Evolutionary conservation across 2,888 invertebrate genomes (phyloP).

Genomic region (Agrochola litura): DNA sequence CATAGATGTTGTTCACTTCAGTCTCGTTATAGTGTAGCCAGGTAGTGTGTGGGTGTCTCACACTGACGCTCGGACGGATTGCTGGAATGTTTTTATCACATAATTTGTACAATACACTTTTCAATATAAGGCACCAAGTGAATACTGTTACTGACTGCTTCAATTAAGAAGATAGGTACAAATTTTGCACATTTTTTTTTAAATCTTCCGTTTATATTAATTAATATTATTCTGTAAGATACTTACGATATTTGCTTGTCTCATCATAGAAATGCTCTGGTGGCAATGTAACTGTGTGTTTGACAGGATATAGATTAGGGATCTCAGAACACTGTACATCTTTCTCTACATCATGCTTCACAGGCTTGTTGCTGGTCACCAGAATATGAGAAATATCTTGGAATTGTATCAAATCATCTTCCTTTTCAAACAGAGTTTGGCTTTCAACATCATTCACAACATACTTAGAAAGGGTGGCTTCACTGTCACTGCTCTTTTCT

Average conservation of each 20-base stretch:
- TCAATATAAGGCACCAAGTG: background rate
- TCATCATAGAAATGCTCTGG: slow-evolving; percentile 92
- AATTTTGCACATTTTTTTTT: background rate
- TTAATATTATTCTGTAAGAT: background rate
- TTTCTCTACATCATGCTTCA: slow-evolving; percentile 89
- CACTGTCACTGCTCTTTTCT: slow-evolving; percentile 91
- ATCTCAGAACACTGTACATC: slow-evolving; percentile 89
- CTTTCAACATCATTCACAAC: slow-evolving; percentile 91
- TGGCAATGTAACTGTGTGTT: slow-evolving; percentile 92
- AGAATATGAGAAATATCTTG: slow-evolving; percentile 92
- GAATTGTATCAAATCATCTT: slow-evolving; percentile 92
- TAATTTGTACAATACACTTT: background rate
- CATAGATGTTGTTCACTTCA: slow-evolving; percentile 92
- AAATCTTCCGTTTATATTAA: background rate
- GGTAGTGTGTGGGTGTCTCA: slow-evolving; percentile 94
- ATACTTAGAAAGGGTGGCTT: slow-evolving; percentile 89
- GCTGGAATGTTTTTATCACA: slow-evolving; percentile 80
- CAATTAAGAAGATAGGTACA: background rate
- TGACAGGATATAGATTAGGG: slow-evolving; percentile 94
- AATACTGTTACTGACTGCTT: background rate
- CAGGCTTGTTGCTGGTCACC: slow-evolving; percentile 91
- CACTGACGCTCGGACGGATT: slow-evolving; percentile 82
- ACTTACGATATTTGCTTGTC: slow-evolving; percentile 93
- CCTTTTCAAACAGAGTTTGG: slow-evolving; percentile 91
- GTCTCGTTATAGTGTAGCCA: slow-evolving; percentile 93